phyloP scores from a whole-genome alignment of 2,888 invertebrate species.

The Ophioninae sp. region DNA sequence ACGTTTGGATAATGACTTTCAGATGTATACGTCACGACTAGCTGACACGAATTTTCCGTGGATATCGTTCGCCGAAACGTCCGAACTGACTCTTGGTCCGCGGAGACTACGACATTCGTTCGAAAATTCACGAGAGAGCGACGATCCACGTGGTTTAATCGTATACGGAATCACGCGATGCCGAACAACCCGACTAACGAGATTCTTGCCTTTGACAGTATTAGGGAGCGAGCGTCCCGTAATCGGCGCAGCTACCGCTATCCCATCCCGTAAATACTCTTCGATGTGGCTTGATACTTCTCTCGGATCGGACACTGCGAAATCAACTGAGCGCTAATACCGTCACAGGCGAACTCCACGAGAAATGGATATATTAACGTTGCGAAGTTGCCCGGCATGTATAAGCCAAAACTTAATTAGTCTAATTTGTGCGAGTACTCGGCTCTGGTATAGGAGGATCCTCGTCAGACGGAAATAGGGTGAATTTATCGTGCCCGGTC shows the following conservation, averaged over 20 bases:
- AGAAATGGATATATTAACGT: conserved; percentile 9
- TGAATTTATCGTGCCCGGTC: background rate
- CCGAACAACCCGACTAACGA: conserved; percentile 23
- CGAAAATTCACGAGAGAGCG: conserved; percentile 36
- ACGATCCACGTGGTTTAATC: background rate
- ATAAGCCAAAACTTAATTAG: conserved; percentile 24
- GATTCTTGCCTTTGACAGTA: conserved; percentile 48
- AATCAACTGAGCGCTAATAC: conserved; percentile 14
- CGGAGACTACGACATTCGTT: conserved; percentile 15
- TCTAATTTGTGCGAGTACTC: conserved; percentile 4
- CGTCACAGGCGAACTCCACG: conserved; percentile 21
- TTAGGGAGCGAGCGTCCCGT: conserved; percentile 14
- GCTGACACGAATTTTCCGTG: background rate
- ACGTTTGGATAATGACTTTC: background rate
- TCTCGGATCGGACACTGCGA: conserved; percentile 26
- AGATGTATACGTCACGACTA: background rate
- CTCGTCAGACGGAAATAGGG: background rate
- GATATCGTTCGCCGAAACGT: background rate
- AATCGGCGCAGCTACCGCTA: conserved; percentile 16
- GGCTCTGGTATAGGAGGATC: background rate
- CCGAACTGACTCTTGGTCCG: conserved; percentile 38
- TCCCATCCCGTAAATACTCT: conserved; percentile 13
- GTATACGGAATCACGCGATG: conserved; percentile 11
- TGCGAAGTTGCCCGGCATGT: background rate
- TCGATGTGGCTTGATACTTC: conserved; percentile 21